Evolutionary conservation across 2,888 invertebrate species (phyloP).

Genomic region (Melinopterus prodromus): DNA sequence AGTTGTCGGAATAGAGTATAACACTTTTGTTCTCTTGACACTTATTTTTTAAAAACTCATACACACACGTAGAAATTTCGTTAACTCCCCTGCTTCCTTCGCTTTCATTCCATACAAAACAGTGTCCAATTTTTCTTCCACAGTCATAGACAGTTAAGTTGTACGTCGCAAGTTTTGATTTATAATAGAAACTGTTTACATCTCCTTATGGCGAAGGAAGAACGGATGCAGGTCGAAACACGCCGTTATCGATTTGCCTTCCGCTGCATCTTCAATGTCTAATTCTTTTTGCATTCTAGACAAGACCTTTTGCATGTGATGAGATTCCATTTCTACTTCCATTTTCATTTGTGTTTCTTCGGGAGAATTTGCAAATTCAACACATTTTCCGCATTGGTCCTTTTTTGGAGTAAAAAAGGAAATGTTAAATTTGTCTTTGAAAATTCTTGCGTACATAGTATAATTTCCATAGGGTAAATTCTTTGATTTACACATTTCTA

Average conservation of each 20-base stretch:
- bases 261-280: slow-evolving; percentile 37
- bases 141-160: slow-evolving; percentile 33
- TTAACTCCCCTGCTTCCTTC: slow-evolving; percentile 38
- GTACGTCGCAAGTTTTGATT: slow-evolving; percentile 29
- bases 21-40: too few species aligned
- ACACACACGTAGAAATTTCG: too few species aligned
- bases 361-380: slow-evolving; percentile 45
- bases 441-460: slow-evolving; percentile 17
- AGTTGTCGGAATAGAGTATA: slow-evolving; percentile 24
- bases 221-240: too few species aligned
- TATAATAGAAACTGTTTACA: slow-evolving; percentile 40
- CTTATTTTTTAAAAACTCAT: too few species aligned
- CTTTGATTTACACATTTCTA: not conserved
- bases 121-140: not conserved
- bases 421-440: slow-evolving; percentile 18
- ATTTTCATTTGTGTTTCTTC: too few species aligned
- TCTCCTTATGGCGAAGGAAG: too few species aligned
- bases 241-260: too few species aligned
- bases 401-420: slow-evolving; percentile 23
- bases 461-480: slow-evolving; percentile 8
- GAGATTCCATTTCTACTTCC: too few species aligned
- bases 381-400: slow-evolving; percentile 48
- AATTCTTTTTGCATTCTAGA: too few species aligned
- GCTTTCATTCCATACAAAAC: slow-evolving; percentile 51
- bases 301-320: too few species aligned